phyloP scores from a whole-genome alignment of 2,113 vertebrate species.

The Scomber scombrus region DNA sequence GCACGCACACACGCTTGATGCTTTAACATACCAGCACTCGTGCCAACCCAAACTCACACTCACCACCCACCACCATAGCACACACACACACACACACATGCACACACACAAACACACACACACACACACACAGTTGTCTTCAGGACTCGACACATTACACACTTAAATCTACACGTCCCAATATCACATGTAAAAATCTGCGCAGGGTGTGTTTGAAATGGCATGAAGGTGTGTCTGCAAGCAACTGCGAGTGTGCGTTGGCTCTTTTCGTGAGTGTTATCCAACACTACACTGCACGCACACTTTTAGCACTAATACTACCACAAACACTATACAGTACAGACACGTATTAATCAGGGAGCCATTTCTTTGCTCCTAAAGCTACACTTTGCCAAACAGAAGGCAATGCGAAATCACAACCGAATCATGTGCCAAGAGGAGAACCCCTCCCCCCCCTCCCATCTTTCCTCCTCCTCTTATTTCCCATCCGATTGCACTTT shows the following conservation, averaged over 20 bases:
- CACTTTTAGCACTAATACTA: conserved; percentile 8
- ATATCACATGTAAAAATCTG: conserved; percentile 35
- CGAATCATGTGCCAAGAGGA: conserved; percentile 50
- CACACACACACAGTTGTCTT: conserved; percentile 31
- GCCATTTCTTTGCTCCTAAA: conserved; percentile 68
- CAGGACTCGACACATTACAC: conserved; percentile 42
- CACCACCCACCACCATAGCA: conserved; percentile 52
- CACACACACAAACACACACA: conserved; percentile 13
- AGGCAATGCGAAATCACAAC: conserved; percentile 58
- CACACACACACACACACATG: conserved; percentile 18
- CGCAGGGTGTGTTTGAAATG: conserved; percentile 25
- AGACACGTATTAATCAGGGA: conserved; percentile 36
- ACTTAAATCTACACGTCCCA: conserved; percentile 37
- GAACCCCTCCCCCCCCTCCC: conserved; percentile 25
- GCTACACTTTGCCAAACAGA: conserved; percentile 55
- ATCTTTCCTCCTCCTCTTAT: conserved; percentile 27
- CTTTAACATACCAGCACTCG: conserved; percentile 51
- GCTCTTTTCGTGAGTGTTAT: background rate
- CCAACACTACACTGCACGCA: conserved; percentile 14
- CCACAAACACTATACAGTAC: conserved; percentile 9
- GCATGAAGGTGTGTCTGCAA: conserved; percentile 27
- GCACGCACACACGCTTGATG: conserved; percentile 17
- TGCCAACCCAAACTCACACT: conserved; percentile 63
- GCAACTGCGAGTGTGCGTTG: background rate
- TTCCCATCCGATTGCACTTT: conserved; percentile 46